These are phyloP conservation scores for Drosophila seclusa DNA, from an alignment of 2,888 invertebrate species.

Conservation along the genomic window DNA sequence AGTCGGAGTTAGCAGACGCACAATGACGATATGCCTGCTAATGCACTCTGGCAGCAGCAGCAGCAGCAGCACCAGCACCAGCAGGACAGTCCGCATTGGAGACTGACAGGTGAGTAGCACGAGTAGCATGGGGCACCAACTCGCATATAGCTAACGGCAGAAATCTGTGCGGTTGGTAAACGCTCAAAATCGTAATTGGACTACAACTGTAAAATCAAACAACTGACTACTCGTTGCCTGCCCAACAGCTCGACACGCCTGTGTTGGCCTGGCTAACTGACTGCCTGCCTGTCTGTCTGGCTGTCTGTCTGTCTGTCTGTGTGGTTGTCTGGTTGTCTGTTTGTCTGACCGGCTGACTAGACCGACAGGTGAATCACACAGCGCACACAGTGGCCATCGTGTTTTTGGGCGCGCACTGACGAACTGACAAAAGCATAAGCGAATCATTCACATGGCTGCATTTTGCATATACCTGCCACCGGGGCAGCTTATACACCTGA, in stretches of 20 bases:
- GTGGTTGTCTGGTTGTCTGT: not conserved
- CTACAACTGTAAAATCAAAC: slow-evolving; percentile 79
- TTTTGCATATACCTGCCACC: slow-evolving; percentile 54
- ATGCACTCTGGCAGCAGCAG: slow-evolving; percentile 41
- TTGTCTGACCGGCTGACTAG: slow-evolving; percentile 2
- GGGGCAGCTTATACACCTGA: not conserved
- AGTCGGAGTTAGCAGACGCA: slow-evolving; percentile 18
- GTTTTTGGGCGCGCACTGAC: slow-evolving; percentile 52
- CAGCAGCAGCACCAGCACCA: slow-evolving; percentile 33
- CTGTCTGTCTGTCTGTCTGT: not conserved
- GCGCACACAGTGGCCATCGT: slow-evolving; percentile 27
- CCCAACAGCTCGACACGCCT: slow-evolving; percentile 33
- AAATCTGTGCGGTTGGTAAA: slow-evolving; percentile 77
- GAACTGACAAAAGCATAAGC: slow-evolving; percentile 83
- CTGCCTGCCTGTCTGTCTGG: slow-evolving; percentile 6
- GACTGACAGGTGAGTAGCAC: slow-evolving; percentile 12
- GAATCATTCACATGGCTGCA: slow-evolving; percentile 83
- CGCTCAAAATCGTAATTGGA: slow-evolving; percentile 78
- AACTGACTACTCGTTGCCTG: slow-evolving; percentile 63
- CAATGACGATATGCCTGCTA: slow-evolving; percentile 51
- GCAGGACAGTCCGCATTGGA: slow-evolving; percentile 36
- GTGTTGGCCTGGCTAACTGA: slow-evolving; percentile 20
- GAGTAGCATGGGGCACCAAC: not conserved
- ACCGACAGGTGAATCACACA: slow-evolving; percentile 51
- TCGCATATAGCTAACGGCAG: slow-evolving; percentile 58